Base-by-base conservation (phyloP, 2,888 invertebrate genomes). In the Belgica antarctica region DNA sequence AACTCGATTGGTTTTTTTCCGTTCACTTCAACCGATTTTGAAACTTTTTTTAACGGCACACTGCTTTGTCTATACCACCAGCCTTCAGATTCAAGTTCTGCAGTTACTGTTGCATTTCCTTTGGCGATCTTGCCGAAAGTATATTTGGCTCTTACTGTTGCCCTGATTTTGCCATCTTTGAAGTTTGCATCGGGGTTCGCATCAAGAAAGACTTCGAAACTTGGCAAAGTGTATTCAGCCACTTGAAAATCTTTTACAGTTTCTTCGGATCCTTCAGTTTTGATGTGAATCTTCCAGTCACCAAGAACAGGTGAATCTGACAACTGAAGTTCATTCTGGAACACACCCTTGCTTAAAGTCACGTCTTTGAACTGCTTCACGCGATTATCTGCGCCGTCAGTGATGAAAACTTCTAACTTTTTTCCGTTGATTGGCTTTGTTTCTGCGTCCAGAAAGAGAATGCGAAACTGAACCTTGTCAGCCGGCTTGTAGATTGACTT, bases 221-320 rank as follows among this genome's bases (percentile, higher is more conserved):
- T 96, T 0, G 98, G 98, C 73, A 94, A 81, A 70, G 97, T 90
- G 75, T 94, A 95, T 80, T 94, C 92, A 5, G 94, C 93, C 4
- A 96, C 92, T 77, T 90, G 86, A 71, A 80, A 80, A 8, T 75
- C 75, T 66, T 78, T 76, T 1, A 17, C 28, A 19, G 22, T 68
- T 31, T 25, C 34, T n/a, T 68, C 31, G 12, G 31, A 28, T 2
- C 84, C 87, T 62, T 84, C 83, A 4, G 87, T 82, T 17, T 79
- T 81, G 0, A 87, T 87, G 72, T 88, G 86, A 73, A 96, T 89
- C 70, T 86, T 89, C 96, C 96, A 96, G 76, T 88, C 85, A 27
- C 96, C 96, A 19, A 94, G 82, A 17, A 92, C 90, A 0, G 95
- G 94, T 72, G 88, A 88, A 66, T 88, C 86, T 24, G 94, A 92